Percentiles rank a stretch among this genome's conserved stretches.
These are phyloP conservation scores for Plectropomus leopardus DNA, from an alignment of 2,113 vertebrate species.

Conservation along the genomic window DNA sequence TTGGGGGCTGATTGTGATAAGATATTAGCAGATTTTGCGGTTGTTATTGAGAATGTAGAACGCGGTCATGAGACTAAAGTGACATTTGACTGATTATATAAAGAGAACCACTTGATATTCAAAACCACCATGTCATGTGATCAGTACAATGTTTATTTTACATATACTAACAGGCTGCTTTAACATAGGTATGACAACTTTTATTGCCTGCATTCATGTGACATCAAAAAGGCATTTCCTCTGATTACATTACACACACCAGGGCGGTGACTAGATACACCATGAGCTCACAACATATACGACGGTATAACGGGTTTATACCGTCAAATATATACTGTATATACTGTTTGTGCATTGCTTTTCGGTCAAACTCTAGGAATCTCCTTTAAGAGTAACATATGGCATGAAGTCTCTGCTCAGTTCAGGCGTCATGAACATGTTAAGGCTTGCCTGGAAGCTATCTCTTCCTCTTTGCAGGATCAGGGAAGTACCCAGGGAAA, in stretches of 20 bases:
- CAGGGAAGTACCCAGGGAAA: constrained; percentile 4
- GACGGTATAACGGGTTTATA: too few species aligned
- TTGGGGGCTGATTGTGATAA: constrained; percentile 22
- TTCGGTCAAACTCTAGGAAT: background rate
- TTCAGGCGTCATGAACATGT: background rate
- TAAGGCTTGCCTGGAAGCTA: background rate
- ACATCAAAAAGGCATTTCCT: constrained; percentile 15
- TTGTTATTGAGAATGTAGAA: constrained; percentile 25
- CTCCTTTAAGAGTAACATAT: background rate
- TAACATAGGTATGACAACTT: background rate
- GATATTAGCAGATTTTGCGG: constrained; percentile 1
- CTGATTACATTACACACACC: background rate
- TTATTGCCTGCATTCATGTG: background rate
- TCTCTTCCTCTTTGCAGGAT: background rate
- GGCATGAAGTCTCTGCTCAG: background rate
- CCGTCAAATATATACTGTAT: too few species aligned
- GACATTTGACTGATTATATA: background rate
- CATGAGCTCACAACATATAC: background rate
- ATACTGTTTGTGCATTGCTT: fast-evolving
- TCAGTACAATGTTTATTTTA: too few species aligned
- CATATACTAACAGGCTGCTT: background rate
- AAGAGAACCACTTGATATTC: background rate
- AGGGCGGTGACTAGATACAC: background rate
- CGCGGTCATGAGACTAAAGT: background rate
- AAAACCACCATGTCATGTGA: background rate